A percentile compares a stretch with the other conserved stretches of the same genome.
Conservation (phyloP, 2,113 vertebrate species). For the Gracilinanus agilis region DNA sequence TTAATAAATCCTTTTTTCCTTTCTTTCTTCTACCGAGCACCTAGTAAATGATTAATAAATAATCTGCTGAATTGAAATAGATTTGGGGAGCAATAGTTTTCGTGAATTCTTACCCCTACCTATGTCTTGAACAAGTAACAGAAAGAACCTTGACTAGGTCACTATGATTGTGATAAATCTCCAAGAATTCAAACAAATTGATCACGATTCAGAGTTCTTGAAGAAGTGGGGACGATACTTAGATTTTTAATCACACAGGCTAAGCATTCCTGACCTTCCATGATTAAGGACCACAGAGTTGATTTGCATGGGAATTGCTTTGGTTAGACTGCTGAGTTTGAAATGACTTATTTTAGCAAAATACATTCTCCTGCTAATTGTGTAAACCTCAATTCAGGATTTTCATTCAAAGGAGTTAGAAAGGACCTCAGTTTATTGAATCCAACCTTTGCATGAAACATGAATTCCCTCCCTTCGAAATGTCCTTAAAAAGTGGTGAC, state of each 20-base stretch:
- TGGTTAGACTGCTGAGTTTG: not conserved
- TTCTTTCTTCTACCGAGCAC: not conserved
- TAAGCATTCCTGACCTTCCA: constrained; percentile 24
- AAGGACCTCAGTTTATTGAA: not conserved
- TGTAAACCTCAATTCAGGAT: not conserved
- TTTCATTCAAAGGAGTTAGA: not conserved
- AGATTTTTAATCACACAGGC: constrained; percentile 20
- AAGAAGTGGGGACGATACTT: not conserved
- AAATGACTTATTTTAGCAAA: not conserved
- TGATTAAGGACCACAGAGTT: constrained; percentile 22
- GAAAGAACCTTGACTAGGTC: constrained; percentile 12
- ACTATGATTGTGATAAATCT: constrained; percentile 32
- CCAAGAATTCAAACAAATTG: constrained; percentile 37
- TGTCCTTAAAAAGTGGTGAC: not conserved
- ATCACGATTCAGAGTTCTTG: not conserved
- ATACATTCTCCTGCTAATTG: not conserved
- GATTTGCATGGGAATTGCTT: constrained; percentile 35
- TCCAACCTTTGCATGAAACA: not conserved
- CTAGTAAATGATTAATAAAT: not conserved
- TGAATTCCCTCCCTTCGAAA: not conserved
- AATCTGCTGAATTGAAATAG: not conserved
- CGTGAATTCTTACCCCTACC: not conserved
- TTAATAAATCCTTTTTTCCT: not conserved
- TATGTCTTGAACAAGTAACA: not conserved
- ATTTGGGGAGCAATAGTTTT: not conserved